A percentile compares a stretch with the other conserved stretches of the same genome.
These are phyloP conservation scores for Drosophila tristis DNA, from an alignment of 1,140 invertebrate species.

Conservation along the genomic window DNA sequence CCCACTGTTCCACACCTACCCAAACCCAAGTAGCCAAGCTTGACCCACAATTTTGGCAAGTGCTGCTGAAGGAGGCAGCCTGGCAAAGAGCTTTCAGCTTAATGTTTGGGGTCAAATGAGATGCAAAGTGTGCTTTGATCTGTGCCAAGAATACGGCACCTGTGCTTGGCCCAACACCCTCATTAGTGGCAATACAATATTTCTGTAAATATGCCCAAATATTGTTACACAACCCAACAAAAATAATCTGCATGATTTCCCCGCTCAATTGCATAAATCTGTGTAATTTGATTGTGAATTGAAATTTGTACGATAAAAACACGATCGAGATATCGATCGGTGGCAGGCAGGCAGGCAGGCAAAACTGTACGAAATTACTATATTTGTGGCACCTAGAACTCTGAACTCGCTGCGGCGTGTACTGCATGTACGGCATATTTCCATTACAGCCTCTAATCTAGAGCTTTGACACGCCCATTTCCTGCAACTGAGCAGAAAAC, in stretches of 20 bases:
- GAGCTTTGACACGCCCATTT: constrained; percentile 49
- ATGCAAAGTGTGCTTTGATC: too few species aligned
- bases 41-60: too few species aligned
- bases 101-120: too few species aligned
- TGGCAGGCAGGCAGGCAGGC: background rate
- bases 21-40: too few species aligned
- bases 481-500: constrained; percentile 21
- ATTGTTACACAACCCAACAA: constrained; percentile 1
- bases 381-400: constrained; percentile 50
- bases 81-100: too few species aligned
- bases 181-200: too few species aligned
- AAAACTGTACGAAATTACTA: constrained; percentile 31
- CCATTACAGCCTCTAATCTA: constrained; percentile 46
- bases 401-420: constrained; percentile 30
- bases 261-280: constrained; percentile 19
- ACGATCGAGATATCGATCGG: constrained; percentile 25
- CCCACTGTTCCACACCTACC: too few species aligned
- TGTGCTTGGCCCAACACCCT: too few species aligned
- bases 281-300: constrained; percentile 26
- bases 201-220: too few species aligned
- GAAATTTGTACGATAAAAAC: constrained; percentile 27
- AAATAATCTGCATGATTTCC: constrained; percentile 12
- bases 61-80: too few species aligned
- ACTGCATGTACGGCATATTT: constrained; percentile 12
- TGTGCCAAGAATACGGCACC: too few species aligned